Base-by-base conservation (phyloP, 2,888 invertebrate genomes). In the Melipona beecheii region DNA sequence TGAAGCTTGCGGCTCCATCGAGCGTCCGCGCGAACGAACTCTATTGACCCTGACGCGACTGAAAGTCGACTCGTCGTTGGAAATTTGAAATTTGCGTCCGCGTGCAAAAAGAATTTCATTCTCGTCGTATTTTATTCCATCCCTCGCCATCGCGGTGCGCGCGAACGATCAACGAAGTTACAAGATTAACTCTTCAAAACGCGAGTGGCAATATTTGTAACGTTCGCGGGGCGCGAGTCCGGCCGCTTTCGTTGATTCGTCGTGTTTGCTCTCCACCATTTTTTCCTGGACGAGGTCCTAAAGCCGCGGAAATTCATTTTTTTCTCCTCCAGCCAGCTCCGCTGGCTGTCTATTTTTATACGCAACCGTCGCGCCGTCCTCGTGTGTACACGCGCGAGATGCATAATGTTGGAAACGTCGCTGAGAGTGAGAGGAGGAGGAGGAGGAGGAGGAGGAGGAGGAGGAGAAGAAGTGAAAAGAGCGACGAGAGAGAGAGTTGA, bases 131-230 rank as follows among this genome's bases (percentile, higher is more conserved):
- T 19, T 54, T 9, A 68, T 60, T 71, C 66, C 58, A 66, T 71
- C 60, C 17, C 64, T 24, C 64, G 56, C 27, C 43, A 13, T 0
- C 19, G 27, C 43, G 27, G 21, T 27, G 24, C 50, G 27, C 49
- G 36, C 19, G 56, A 15, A 27, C 60, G 31, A 27, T 78, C 17
- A 56, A 66, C 50, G 27, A 60, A 54, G 43, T n/a, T 24, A 43
- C 66, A 60, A 54, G 66, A 72, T 17, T 49, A 49, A 36, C 64
- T 81, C 73, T 82, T 71, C 19, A 13, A 31, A 73, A 58, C 65
- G 31, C 52, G 17, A 31, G 9, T 65, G 43, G 52, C 69, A 82
- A 82, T 82, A 75, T 82, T 80, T 75, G 74, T 49, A 27, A 36
- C 15, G 80, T 54, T 71, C 65, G 13, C 52, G 21, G 73, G 71